Percentiles rank a stretch among this genome's conserved stretches.
phyloP scores from a whole-genome alignment of 2,113 vertebrate species.

The Triplophysa rosa region DNA sequence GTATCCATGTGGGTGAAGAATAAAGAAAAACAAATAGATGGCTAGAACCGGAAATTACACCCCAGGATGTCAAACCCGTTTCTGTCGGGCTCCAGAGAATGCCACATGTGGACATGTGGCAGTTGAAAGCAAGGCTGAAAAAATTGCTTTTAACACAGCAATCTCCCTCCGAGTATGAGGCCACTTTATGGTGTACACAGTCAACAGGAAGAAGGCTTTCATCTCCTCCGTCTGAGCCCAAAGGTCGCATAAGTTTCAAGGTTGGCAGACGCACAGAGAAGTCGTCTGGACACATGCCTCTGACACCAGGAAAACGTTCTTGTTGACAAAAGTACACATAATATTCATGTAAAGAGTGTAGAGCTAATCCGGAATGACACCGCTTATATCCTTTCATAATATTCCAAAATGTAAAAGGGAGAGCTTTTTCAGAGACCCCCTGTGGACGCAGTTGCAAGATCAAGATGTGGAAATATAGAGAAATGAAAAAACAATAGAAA shows the following conservation, averaged over 20 bases:
- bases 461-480: no score
- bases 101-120: conserved; percentile 22
- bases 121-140: conserved; percentile 22
- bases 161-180: conserved; percentile 16
- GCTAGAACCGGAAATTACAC: conserved; percentile 44
- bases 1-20: conserved; percentile 5
- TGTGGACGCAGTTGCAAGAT: no score
- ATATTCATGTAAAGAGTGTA: neutral
- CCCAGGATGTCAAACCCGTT: conserved; percentile 23
- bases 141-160: conserved; percentile 28
- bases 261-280: conserved; percentile 38
- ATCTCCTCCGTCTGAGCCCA: conserved; percentile 41
- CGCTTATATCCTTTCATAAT: neutral
- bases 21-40: neutral
- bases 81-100: conserved; percentile 26
- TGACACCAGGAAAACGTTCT: conserved; percentile 11
- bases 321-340: neutral
- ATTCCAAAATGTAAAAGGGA: neutral
- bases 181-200: conserved; percentile 40
- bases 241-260: neutral
- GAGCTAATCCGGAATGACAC: neutral
- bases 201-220: conserved; percentile 49
- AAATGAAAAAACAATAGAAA: no score
- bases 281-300: neutral
- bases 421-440: neutral